Evolutionary conservation across 2,113 vertebrate species (phyloP), one percentile per base, ranked within the genome.

Genomic region (Riparia riparia): DNA sequence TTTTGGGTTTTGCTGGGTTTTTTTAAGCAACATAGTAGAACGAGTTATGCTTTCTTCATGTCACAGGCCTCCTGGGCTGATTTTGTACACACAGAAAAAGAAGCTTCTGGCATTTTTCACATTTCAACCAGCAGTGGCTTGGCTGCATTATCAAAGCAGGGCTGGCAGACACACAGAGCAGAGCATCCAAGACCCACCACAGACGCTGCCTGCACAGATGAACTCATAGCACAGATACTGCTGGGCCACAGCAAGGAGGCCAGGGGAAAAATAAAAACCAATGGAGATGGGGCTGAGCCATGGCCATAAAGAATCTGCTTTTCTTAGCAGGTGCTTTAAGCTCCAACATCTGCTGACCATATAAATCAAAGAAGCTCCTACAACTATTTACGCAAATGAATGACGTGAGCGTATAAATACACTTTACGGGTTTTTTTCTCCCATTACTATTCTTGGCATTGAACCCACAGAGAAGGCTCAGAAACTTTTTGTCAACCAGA

Each of bases 311-410:
- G 97, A 98, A 97, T 97, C 95, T 97, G 96, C 98, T 98, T 97
- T 95, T 97, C 98, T 96, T 98, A 98, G 98, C 97, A 98, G 98
- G 98, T 98, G 98, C 95, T 96, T 88, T 86, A 57, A 93, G 94
- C 88, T 92, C 90, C 85, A 95, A 98, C 98, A 98, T 98, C 98
- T 98, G 98, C 95, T 97, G 96, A 82, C 97, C 96, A 96, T 97
- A 97, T 97, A 98, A 98, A 98, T 98, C 93, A 98, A 97, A 97
- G 96, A 82, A 97, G 93, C 85, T 97, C 92, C 97, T 84, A 95
- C 87, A 95, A 95, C 65, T 97, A 47, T 97, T 97, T 97, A 93
- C 86, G 42, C 89, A 97, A 96, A 97, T 91, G 92, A 97, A 97
- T 97, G 86, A 96, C 86, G 94, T 96, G 94, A 95, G 97, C 90